Conservation (phyloP, 2,113 vertebrate species). For the Leptodactylus fuscus region DNA sequence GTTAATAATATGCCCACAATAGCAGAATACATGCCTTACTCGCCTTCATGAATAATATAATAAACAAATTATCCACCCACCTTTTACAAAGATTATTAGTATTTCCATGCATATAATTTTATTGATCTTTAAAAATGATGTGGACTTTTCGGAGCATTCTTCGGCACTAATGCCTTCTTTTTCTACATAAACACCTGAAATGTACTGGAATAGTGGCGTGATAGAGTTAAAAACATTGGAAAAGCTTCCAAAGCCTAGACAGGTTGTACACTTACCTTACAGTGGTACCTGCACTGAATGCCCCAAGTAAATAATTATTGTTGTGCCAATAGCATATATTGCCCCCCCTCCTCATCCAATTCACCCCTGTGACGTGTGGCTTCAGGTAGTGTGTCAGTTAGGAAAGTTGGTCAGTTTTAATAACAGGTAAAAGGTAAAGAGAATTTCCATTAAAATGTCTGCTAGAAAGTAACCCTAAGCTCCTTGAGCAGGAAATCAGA, state of each 20-base stretch:
- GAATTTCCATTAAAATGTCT: slow-evolving; percentile 59
- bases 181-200: slow-evolving; percentile 81
- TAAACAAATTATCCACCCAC: slow-evolving; percentile 98
- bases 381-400: slow-evolving; percentile 30
- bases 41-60: slow-evolving; percentile 99
- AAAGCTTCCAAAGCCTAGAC: slow-evolving; percentile 64
- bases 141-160: slow-evolving; percentile 72
- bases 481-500: slow-evolving; percentile 73
- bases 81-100: slow-evolving; percentile 99
- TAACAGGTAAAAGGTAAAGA: slow-evolving; percentile 64
- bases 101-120: slow-evolving; percentile 91
- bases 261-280: slow-evolving; percentile 67
- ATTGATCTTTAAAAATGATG: slow-evolving; percentile 90
- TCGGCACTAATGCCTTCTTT: slow-evolving; percentile 68
- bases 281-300: slow-evolving; percentile 67
- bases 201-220: slow-evolving; percentile 80
- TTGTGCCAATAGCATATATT: slow-evolving; percentile 46
- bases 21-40: slow-evolving; percentile 93
- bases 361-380: slow-evolving; percentile 47
- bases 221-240: slow-evolving; percentile 65
- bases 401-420: slow-evolving; percentile 70
- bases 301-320: slow-evolving; percentile 62
- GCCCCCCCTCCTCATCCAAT: slow-evolving; percentile 26
- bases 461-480: slow-evolving; percentile 65
- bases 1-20: slow-evolving; percentile 99